Conservation (phyloP, 2,888 invertebrate species). For the Scaptomyza flava region DNA sequence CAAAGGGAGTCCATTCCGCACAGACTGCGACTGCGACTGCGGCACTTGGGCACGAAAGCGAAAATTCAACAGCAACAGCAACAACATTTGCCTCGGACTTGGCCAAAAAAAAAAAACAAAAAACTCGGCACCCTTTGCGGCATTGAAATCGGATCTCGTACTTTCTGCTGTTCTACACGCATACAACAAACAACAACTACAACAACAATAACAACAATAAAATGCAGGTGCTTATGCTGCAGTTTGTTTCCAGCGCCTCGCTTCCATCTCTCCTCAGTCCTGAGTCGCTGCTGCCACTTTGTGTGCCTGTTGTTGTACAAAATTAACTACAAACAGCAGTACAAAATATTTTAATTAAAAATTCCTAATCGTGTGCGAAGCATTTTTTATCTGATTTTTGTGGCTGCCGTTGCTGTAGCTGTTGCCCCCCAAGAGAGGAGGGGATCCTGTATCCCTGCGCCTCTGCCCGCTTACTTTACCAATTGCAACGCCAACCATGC, state of each 20-base stretch:
- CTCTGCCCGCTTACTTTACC: constrained; percentile 26
- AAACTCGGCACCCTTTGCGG: constrained; percentile 49
- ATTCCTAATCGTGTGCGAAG: constrained; percentile 85
- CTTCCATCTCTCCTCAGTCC: constrained; percentile 1
- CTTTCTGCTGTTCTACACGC: constrained; percentile 80
- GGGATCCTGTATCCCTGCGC: constrained; percentile 23
- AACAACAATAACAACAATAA: constrained; percentile 41
- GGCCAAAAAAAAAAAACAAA: not conserved
- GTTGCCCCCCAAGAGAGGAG: constrained; percentile 2
- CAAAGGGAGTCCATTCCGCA: constrained; percentile 38
- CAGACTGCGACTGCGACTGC: not conserved
- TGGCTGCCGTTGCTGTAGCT: constrained; percentile 45
- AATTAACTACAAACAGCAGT: constrained; percentile 82
- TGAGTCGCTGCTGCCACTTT: constrained; percentile 51
- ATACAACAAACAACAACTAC: constrained; percentile 67
- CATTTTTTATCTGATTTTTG: constrained; percentile 84
- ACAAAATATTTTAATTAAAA: constrained; percentile 85
- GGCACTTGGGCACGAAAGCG: constrained; percentile 80
- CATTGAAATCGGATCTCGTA: constrained; percentile 79
- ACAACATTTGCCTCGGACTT: not conserved
- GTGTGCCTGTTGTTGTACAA: constrained; percentile 74
- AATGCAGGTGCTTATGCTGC: constrained; percentile 70
- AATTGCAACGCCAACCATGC: constrained; percentile 35
- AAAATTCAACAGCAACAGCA: constrained; percentile 48
- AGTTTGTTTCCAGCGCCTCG: constrained; percentile 18